phyloP scores from a whole-genome alignment of 2,797 vertebrate species.

The Phrynocephalus guinanensis region DNA sequence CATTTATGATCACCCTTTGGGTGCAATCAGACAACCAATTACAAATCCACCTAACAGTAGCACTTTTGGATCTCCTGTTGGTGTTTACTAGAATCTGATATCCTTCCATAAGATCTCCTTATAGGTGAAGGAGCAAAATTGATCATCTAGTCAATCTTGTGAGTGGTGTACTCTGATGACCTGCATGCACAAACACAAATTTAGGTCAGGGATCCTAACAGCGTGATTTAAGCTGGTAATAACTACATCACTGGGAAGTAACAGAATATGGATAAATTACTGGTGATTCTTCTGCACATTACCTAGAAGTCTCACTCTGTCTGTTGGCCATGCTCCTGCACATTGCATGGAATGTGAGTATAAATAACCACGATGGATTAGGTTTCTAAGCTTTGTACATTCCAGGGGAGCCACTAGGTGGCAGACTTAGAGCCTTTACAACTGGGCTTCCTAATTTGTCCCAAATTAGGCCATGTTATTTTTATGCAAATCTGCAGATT shows the following conservation, averaged over 20 bases:
- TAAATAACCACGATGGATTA: too few relatives aligned
- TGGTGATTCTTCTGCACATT: background rate
- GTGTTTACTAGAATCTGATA: background rate
- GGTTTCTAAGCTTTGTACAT: background rate
- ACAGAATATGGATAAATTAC: too few relatives aligned
- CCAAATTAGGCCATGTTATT: background rate
- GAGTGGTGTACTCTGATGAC: too few relatives aligned
- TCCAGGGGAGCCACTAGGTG: slow-evolving; percentile 43
- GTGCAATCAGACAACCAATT: too few relatives aligned
- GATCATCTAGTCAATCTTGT: background rate
- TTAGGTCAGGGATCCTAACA: background rate
- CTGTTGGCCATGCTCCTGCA: background rate
- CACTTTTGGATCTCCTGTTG: background rate
- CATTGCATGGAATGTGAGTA: background rate
- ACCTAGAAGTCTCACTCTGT: background rate
- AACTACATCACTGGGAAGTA: background rate
- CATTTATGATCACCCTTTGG: too few relatives aligned
- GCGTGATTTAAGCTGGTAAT: background rate
- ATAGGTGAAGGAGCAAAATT: too few relatives aligned
- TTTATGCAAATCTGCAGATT: too few relatives aligned
- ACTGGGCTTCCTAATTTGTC: background rate
- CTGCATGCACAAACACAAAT: background rate
- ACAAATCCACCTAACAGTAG: too few relatives aligned
- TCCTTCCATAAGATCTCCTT: background rate
- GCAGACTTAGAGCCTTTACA: slow-evolving; percentile 56